phyloP scores from a whole-genome alignment of 2,888 invertebrate genomes.

The Conus canariensis region DNA sequence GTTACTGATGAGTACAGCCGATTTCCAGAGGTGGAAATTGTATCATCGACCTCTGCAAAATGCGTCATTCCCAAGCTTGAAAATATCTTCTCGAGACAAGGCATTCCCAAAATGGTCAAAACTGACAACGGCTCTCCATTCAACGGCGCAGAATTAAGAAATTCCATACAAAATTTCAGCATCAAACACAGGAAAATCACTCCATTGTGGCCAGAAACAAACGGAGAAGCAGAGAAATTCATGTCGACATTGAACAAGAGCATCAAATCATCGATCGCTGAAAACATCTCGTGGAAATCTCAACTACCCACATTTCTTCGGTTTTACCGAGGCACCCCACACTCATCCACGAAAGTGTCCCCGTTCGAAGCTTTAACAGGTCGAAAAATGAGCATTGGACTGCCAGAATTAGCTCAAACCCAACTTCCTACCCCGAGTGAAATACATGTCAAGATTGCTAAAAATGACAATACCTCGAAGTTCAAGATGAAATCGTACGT shows the following conservation, averaged over 20 bases:
- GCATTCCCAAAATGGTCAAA: not conserved
- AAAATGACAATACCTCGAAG: not conserved
- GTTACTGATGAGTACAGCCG: conserved; percentile 46
- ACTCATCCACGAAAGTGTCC: too few relatives aligned
- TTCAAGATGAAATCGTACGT: not conserved
- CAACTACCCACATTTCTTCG: not conserved
- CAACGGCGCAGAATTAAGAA: not conserved
- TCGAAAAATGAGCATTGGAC: not conserved
- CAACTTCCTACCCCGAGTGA: not conserved
- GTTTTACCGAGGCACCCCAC: not conserved
- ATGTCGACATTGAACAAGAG: not conserved
- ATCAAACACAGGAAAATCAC: conserved; percentile 26
- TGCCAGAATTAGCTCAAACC: not conserved
- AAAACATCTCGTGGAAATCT: not conserved
- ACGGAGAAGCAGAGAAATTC: not conserved
- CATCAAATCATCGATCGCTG: not conserved
- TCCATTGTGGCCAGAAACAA: not conserved
- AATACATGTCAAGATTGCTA: not conserved
- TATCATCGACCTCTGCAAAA: conserved; percentile 47
- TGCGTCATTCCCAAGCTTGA: conserved; percentile 47
- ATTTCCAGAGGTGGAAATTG: conserved; percentile 53
- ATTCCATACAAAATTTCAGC: not conserved
- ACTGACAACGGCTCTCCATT: not conserved
- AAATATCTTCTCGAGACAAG: not conserved
- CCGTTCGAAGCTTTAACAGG: too few relatives aligned